Evolutionary conservation across 2,888 invertebrate genomes (phyloP), one percentile per base, ranked within the genome.

Genomic region (Aethes cnicana): DNA sequence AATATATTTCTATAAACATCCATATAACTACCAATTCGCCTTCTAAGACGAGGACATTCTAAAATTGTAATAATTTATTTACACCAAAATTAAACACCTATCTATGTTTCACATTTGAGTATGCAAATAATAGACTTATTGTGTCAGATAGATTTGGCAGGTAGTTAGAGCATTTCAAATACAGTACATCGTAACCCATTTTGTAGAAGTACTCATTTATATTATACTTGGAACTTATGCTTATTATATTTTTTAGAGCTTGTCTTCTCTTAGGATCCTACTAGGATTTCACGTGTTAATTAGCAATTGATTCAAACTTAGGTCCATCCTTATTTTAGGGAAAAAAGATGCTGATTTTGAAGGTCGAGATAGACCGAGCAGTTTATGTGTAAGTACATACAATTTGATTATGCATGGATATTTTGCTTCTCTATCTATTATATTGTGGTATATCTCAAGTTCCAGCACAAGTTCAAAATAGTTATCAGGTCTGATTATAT

Each of bases 1-100:
- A 69, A 56, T 68, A 59, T 60, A 54, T 58, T 77, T 72, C 59
- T 62, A 74, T 72, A 66, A 73, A 76, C 73, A 76, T 79, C 72
- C 66, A 77, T 69, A 59, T 61, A 57, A 53, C 66, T 70, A 70
- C 69, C 55, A 54, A 48, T 53, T 43, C 52, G 47, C 39, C 44
- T 16, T 42, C 56, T 56, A 54, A 26, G 54, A 49, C 49, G 32
- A 33, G 37, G 44, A 28, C 37, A 32, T 33, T 36, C 39, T 46
- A 52, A 35, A 44, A 33, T 41, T 49, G 25, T 44, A 49, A 36
- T 30, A 8, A 30, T 16, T 54, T 56, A 53, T 56, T 53, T 56
- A 53, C 53, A 53, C 30, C 21, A 21, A 47, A 42, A 35, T 42
- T 47, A 32, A 37, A 47, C 18, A 36, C 32, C 30, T 52, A 32